These are phyloP conservation scores for Clunio marinus DNA, from an alignment of 2,888 invertebrate genomes.

Conservation along the genomic window DNA sequence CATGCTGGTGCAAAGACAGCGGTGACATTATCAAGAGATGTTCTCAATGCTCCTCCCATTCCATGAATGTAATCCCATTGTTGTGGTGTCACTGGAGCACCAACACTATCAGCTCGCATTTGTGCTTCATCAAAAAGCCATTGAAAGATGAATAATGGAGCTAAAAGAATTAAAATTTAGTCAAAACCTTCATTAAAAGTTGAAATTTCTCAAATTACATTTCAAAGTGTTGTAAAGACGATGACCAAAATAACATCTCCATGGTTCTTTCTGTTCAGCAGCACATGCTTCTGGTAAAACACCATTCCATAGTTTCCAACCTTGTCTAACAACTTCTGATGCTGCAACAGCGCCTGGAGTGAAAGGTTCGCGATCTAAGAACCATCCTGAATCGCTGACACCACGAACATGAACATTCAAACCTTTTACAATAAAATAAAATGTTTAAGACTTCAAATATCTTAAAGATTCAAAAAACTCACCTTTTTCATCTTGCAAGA, in stretches of 20 bases:
- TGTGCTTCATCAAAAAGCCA: slow-evolving; percentile 95
- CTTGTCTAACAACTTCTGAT: slow-evolving; percentile 64
- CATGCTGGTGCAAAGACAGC: slow-evolving; percentile 92
- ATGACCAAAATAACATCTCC: slow-evolving; percentile 92
- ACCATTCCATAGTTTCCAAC: slow-evolving; percentile 75
- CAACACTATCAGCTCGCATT: slow-evolving; percentile 87
- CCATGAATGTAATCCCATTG: slow-evolving; percentile 93
- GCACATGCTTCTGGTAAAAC: slow-evolving; percentile 74
- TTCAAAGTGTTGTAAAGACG: slow-evolving; percentile 78
- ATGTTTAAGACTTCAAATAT: slow-evolving; percentile 40
- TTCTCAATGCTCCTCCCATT: slow-evolving; percentile 78
- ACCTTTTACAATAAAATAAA: slow-evolving; percentile 41
- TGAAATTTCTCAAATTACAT: slow-evolving; percentile 54
- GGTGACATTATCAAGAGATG: slow-evolving; percentile 77
- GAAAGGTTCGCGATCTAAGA: slow-evolving; percentile 78
- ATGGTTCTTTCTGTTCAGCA: slow-evolving; percentile 68
- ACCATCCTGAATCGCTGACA: slow-evolving; percentile 92
- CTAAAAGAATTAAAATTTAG: slow-evolving; percentile 52
- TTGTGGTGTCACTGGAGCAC: slow-evolving; percentile 78
- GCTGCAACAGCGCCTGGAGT: slow-evolving; percentile 60
- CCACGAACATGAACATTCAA: slow-evolving; percentile 70
- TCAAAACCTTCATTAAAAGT: not conserved
- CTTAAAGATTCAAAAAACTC: slow-evolving; percentile 40
- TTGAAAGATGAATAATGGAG: slow-evolving; percentile 89
- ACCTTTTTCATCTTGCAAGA: slow-evolving; percentile 59